Evolutionary conservation across 2,797 vertebrate genomes (phyloP).

Genomic region (Cossypha caffra): DNA sequence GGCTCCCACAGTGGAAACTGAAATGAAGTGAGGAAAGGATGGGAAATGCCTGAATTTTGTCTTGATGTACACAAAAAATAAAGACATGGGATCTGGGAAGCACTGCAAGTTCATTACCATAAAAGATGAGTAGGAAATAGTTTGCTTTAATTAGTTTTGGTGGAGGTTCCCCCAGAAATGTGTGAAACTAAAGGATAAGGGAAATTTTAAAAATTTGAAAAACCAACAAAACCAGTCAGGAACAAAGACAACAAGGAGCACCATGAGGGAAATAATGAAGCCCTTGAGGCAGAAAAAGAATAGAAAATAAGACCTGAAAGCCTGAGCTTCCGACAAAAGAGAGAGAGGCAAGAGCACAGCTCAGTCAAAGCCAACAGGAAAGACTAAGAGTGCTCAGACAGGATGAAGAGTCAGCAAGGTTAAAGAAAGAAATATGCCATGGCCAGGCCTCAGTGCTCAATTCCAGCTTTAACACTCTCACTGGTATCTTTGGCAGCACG

Average conservation of each 20-base stretch:
- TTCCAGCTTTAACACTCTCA: background rate
- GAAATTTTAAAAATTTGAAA: background rate
- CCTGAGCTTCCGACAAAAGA: background rate
- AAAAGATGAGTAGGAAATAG: background rate
- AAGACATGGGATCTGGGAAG: background rate
- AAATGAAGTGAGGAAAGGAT: background rate
- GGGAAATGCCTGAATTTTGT: background rate
- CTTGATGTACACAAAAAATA: background rate
- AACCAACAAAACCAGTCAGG: background rate
- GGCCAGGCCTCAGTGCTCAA: background rate
- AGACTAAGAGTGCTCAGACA: background rate
- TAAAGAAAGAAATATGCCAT: background rate
- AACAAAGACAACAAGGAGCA: background rate
- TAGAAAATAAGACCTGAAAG: background rate
- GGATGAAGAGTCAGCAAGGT: background rate
- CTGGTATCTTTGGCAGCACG: background rate
- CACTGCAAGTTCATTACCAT: background rate
- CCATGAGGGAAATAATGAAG: background rate
- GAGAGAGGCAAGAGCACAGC: background rate
- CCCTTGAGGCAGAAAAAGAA: background rate
- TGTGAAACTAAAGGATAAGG: background rate
- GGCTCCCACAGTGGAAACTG: background rate
- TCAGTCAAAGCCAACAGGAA: background rate
- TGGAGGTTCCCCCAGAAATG: rapidly evolving
- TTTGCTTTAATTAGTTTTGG: background rate